Conservation (phyloP, 2,888 invertebrate species). For the Drosophila monieri region DNA sequence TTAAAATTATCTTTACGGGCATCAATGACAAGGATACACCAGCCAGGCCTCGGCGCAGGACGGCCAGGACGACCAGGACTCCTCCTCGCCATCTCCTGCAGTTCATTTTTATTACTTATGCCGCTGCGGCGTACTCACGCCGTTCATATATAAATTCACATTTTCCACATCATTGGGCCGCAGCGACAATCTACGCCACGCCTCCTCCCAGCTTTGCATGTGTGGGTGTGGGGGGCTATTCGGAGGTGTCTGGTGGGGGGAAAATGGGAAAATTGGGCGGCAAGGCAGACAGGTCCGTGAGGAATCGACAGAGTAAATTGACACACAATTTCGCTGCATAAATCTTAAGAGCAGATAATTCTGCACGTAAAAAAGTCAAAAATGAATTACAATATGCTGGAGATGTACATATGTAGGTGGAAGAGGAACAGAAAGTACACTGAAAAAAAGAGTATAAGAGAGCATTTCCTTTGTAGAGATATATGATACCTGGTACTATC, state of each 20-base stretch:
- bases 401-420: conserved; percentile 8
- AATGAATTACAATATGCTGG: conserved; percentile 51
- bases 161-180: conserved; percentile 75
- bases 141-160: conserved; percentile 74
- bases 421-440: conserved; percentile 1
- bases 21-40: conserved; percentile 58
- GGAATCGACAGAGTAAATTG: conserved; percentile 59
- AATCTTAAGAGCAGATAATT: conserved; percentile 66
- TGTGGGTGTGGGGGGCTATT: conserved; percentile 9
- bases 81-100: neutral
- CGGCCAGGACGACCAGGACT: conserved; percentile 8
- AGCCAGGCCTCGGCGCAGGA: conserved; percentile 3
- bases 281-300: conserved; percentile 22
- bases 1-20: conserved; percentile 77
- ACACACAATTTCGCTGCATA: conserved; percentile 66
- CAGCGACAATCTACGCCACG: conserved; percentile 40
- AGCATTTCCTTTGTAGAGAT: too few relatives aligned
- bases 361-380: conserved; percentile 68
- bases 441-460: neutral
- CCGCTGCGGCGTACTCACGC: conserved; percentile 59
- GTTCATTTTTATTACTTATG: conserved; percentile 69
- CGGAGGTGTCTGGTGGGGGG: neutral
- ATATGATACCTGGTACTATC: too few relatives aligned
- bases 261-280: conserved; percentile 30
- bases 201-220: conserved; percentile 69